Percentiles rank a stretch among this genome's conserved stretches.
phyloP scores from a whole-genome alignment of 2,888 invertebrate species.

The Chaetogeoica ovagalla region DNA sequence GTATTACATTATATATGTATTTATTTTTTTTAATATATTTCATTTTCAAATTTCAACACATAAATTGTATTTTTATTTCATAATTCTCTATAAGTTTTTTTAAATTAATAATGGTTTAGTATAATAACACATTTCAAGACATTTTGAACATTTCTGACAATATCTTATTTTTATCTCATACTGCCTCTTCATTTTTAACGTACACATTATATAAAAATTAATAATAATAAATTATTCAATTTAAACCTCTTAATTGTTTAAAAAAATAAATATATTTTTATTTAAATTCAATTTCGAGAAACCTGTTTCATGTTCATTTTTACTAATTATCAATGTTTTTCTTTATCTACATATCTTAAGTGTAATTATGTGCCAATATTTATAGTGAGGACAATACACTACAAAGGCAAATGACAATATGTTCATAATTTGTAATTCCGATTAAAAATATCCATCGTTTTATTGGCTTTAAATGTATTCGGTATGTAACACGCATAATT shows the following conservation, averaged over 20 bases:
- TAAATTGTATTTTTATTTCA: background rate
- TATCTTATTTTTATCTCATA: background rate
- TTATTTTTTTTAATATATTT: background rate
- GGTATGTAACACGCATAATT: background rate
- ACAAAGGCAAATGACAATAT: constrained; percentile 36
- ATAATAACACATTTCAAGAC: background rate
- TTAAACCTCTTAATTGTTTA: background rate
- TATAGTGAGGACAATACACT: constrained; percentile 28
- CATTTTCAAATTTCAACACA: background rate
- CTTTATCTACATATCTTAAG: constrained; percentile 25
- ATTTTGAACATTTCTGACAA: background rate
- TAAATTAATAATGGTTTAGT: background rate
- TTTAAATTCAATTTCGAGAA: background rate
- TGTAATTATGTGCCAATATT: constrained; percentile 45
- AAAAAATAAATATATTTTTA: no score
- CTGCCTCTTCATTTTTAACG: background rate
- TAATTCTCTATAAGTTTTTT: background rate
- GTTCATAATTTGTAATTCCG: background rate
- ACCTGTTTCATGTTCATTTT: background rate
- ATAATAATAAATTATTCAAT: background rate
- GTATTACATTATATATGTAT: background rate
- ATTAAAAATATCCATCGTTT: background rate
- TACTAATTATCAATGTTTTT: background rate
- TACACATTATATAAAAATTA: background rate
- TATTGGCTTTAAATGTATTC: background rate